Evolutionary conservation across 1,140 invertebrate species (phyloP).

Genomic region (Marisa cornuarietis): DNA sequence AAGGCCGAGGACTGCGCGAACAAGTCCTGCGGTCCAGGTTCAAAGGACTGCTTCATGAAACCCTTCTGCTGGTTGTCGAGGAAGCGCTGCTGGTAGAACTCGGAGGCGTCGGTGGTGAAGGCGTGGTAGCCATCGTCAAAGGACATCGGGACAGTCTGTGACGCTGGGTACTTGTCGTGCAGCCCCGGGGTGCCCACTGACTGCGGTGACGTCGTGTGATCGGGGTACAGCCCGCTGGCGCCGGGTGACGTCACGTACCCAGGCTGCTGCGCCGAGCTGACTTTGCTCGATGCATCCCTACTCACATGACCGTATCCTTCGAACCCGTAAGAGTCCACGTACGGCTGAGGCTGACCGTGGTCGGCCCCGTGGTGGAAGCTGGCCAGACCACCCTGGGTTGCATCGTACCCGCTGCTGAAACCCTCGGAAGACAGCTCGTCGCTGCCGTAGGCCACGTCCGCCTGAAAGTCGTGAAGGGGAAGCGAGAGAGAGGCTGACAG

Average conservation of each 20-base stretch:
- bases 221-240: conserved; percentile 19
- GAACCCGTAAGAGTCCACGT: conserved; percentile 45
- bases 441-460: conserved; percentile 37
- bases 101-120: conserved; percentile 29
- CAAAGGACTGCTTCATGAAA: conserved; percentile 29
- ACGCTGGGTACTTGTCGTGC: conserved; percentile 29
- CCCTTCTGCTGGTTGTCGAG: conserved; percentile 29
- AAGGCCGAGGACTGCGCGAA: conserved; percentile 31
- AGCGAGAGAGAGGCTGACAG: conserved; percentile 41
- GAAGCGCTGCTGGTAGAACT: conserved; percentile 38
- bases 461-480: conserved; percentile 46
- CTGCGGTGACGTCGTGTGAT: conserved; percentile 25
- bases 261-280: conserved; percentile 15
- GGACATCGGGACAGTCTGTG: conserved; percentile 18
- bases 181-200: conserved; percentile 5
- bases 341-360: conserved; percentile 29
- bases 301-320: conserved; percentile 39
- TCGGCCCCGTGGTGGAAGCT: conserved; percentile 25
- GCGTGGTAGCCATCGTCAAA: conserved; percentile 38
- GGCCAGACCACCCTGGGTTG: conserved; percentile 24
- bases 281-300: background rate
- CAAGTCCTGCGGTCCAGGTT: conserved; percentile 28
- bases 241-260: background rate
- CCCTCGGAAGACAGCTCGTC: conserved; percentile 43
- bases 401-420: conserved; percentile 36